A percentile compares a stretch with the other conserved stretches of the same genome.
phyloP scores from a whole-genome alignment of 2,113 vertebrate species.

The Odontophorus gujanensis region DNA sequence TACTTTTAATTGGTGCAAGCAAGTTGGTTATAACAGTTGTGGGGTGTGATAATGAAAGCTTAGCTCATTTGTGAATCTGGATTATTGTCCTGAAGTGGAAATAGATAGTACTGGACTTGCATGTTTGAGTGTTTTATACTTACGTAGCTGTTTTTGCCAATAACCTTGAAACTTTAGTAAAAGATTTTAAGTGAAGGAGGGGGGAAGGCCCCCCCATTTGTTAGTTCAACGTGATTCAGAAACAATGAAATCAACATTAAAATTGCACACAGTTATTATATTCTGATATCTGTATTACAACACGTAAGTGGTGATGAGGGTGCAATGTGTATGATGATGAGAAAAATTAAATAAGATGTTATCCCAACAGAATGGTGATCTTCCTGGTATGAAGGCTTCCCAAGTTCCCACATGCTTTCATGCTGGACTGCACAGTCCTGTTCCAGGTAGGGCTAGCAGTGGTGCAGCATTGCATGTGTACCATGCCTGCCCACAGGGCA shows the following conservation, averaged over 20 bases:
- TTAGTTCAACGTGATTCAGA: background rate
- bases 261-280: background rate
- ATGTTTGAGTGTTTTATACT: background rate
- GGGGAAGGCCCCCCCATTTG: background rate
- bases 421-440: background rate
- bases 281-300: background rate
- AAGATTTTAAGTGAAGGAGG: background rate
- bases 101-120: background rate
- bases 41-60: background rate
- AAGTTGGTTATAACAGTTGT: background rate
- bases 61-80: background rate
- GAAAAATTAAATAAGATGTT: background rate
- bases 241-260: background rate
- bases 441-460: background rate
- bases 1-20: background rate
- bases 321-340: background rate
- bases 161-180: background rate
- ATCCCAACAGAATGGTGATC: background rate
- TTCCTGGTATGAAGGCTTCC: background rate
- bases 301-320: background rate
- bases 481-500: background rate
- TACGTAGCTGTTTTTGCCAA: background rate
- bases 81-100: background rate
- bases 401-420: background rate
- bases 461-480: fast-evolving